phyloP scores from a whole-genome alignment of 2,888 invertebrate species.

The Rhaphigaster nebulosa region DNA sequence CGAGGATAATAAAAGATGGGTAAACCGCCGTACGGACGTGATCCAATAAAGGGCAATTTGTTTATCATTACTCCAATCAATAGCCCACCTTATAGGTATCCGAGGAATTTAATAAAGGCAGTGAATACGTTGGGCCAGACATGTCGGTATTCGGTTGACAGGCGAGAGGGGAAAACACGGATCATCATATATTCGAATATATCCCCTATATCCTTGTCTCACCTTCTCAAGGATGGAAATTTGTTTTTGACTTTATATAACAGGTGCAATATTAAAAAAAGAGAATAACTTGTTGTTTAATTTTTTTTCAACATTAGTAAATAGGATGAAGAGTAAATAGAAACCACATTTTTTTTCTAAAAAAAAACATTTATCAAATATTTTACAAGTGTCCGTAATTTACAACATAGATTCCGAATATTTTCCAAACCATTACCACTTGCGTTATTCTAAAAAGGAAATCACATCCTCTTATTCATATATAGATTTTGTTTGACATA shows the following conservation, averaged over 20 bases:
- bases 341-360: too few relatives aligned
- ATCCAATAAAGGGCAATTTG: conserved; percentile 46
- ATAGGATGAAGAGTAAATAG: too few relatives aligned
- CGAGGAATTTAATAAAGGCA: conserved; percentile 43
- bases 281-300: too few relatives aligned
- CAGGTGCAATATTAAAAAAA: neutral
- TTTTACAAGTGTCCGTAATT: too few relatives aligned
- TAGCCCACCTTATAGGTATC: conserved; percentile 33
- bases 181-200: conserved; percentile 42
- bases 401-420: too few relatives aligned
- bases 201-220: conserved; percentile 35
- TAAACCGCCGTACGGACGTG: neutral
- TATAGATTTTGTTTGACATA: too few relatives aligned
- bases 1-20: neutral
- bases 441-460: too few relatives aligned
- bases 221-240: neutral
- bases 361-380: too few relatives aligned
- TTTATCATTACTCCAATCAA: conserved; percentile 43
- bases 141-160: conserved; percentile 48
- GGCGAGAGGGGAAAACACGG: conserved; percentile 35
- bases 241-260: neutral
- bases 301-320: too few relatives aligned
- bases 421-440: too few relatives aligned
- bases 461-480: too few relatives aligned
- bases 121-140: conserved; percentile 31